A percentile compares a stretch with the other conserved stretches of the same genome.
Conservation (phyloP, 2,888 invertebrate genomes). For the Amblyjoppa fuscipennis region DNA sequence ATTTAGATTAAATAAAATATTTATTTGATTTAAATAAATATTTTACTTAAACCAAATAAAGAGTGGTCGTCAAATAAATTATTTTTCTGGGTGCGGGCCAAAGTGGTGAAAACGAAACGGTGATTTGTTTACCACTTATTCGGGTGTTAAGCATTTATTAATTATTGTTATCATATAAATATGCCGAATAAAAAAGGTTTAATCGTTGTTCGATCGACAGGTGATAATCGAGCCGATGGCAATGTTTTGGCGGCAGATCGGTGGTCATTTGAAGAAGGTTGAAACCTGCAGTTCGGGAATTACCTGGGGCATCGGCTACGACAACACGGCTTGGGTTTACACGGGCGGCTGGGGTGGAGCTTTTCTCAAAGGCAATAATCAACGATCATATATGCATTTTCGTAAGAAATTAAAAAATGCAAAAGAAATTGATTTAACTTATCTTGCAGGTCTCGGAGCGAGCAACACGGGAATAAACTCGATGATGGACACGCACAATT, state of each 20-base stretch:
- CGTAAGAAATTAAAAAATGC: not conserved
- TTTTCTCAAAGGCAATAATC: constrained; percentile 88
- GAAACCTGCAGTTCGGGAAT: constrained; percentile 92
- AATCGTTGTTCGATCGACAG: constrained; percentile 70
- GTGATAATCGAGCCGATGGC: constrained; percentile 90
- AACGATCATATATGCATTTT: not conserved
- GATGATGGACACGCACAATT: constrained; percentile 94
- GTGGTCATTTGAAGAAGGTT: constrained; percentile 93
- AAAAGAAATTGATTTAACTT: not conserved
- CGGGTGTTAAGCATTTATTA: not conserved
- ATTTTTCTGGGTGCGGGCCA: too few relatives aligned
- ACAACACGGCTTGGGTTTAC: constrained; percentile 95
- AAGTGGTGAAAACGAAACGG: too few relatives aligned
- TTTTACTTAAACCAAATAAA: too few relatives aligned
- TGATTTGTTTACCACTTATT: too few relatives aligned
- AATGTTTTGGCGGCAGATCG: constrained; percentile 95
- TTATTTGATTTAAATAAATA: too few relatives aligned
- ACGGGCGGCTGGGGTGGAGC: constrained; percentile 96
- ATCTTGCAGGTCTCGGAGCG: constrained; percentile 85
- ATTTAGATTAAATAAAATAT: too few relatives aligned
- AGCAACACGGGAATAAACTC: constrained; percentile 89
- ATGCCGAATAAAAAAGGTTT: constrained; percentile 5
- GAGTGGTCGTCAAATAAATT: too few relatives aligned
- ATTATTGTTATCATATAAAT: too few relatives aligned
- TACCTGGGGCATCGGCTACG: constrained; percentile 96